Base-by-base conservation (phyloP, 2,888 invertebrate genomes). In the Drosophila fulvimacula region DNA sequence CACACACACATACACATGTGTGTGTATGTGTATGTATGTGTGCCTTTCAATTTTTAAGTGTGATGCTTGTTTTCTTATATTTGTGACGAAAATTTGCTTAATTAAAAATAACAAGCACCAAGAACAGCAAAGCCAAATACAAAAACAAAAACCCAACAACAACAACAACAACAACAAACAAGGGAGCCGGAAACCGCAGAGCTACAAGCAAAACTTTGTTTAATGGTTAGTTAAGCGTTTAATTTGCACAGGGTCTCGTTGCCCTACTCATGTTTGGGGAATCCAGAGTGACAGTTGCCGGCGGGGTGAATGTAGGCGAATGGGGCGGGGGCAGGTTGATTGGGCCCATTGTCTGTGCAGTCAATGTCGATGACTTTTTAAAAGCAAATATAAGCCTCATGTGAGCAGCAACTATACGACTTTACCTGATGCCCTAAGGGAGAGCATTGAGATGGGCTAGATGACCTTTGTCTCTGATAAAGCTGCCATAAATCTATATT, bases 121-220 rank as follows among this genome's bases (percentile, higher is more conserved):
- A 58, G 62, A 51, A 60, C 73, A 71, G 58, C 64, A 71, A 44
- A 66, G 73, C 53, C 70, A 70, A 69, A 66, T 39, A 34, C 65
- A 62, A 39, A 62, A 61, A 13, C 55, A 52, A 55, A 55, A 41
- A 13, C 44, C n/a, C 19, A 46, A 27, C 46, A 59, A 38, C 58
- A 59, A 13, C 53, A 52, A 51, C 10, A 36, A 41, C 44, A 52
- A 32, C 59, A 72, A 81, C 82, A 56, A 75, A 64, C 53, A 62
- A 58, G 46, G 71, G 49, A n/a, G 46, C 53, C 42, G 36, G 27
- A 60, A 73, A 82, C 82, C 82, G 69, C 82, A 82, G 67, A 85
- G 82, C 82, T 79, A 88, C 88, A 82, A 85, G 82, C 79, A 73
- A 82, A 82, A 82, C 88, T 88, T 82, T 82, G 82, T 79, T 82